Evolutionary conservation across 1,140 invertebrate genomes (phyloP).

Genomic region (Drosophila micromelanica): DNA sequence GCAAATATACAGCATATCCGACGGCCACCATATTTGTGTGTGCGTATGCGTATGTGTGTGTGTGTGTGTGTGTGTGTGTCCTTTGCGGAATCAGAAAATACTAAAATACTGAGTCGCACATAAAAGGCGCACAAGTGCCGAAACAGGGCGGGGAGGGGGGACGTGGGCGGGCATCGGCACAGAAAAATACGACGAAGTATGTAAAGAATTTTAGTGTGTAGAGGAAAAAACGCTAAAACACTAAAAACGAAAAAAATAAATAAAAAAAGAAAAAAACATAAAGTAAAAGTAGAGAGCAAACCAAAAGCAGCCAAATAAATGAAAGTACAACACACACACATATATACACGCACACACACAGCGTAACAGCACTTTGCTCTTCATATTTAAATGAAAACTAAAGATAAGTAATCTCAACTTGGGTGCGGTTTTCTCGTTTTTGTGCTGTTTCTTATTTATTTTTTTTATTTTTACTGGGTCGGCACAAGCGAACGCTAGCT

Average conservation of each 20-base stretch:
- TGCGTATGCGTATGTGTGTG: conserved; percentile 4
- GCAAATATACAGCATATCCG: conserved; percentile 18
- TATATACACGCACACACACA: conserved; percentile 24
- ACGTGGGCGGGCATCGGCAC: not conserved
- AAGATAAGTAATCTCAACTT: conserved; percentile 77
- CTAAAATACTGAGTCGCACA: conserved; percentile 45
- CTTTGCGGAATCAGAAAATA: conserved; percentile 42
- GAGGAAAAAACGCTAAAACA: conserved; percentile 36
- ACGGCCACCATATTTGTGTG: not conserved
- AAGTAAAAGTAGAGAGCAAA: conserved; percentile 42
- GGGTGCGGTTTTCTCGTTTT: conserved; percentile 65
- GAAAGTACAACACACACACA: conserved; percentile 34
- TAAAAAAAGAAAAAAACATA: conserved; percentile 13
- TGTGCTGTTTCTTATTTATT: not conserved
- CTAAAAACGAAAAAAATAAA: conserved; percentile 29
- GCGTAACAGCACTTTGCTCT: conserved; percentile 51
- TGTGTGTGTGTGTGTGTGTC: not conserved
- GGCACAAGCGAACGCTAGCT: conserved; percentile 7
- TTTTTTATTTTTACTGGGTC: conserved; percentile 26
- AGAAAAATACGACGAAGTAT: conserved; percentile 30
- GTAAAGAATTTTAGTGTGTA: conserved; percentile 32
- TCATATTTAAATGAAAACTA: conserved; percentile 80
- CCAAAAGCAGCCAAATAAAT: conserved; percentile 41
- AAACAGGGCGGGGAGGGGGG: not conserved
- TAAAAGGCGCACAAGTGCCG: conserved; percentile 30